Percentiles rank a stretch among this genome's conserved stretches.
Evolutionary conservation across 1,140 invertebrate genomes (phyloP).

Genomic region (Drosophila melanica): DNA sequence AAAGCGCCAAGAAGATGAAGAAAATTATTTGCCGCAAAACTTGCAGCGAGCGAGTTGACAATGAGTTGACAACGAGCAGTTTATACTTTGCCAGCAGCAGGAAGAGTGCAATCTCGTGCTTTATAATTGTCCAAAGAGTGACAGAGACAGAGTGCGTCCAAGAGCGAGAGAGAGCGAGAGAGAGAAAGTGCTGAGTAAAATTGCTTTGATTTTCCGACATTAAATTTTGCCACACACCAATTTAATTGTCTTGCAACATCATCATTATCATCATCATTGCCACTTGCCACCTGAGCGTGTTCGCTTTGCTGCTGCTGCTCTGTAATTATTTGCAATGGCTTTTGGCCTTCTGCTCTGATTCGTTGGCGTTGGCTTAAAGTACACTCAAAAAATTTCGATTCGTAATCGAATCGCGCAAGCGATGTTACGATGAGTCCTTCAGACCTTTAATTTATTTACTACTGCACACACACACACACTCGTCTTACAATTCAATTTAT

Average conservation of each 20-base stretch:
- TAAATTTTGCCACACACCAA: conserved; percentile 55
- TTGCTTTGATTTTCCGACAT: conserved; percentile 74
- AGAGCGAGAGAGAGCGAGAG: not conserved
- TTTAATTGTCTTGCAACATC: conserved; percentile 57
- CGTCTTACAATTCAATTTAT: conserved; percentile 52
- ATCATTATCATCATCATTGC: not conserved
- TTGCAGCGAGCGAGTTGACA: conserved; percentile 44
- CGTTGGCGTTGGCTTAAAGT: conserved; percentile 17
- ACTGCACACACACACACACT: not conserved
- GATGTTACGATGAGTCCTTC: conserved; percentile 19
- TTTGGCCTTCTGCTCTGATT: conserved; percentile 12
- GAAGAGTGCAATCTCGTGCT: conserved; percentile 48
- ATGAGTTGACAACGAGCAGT: conserved; percentile 51
- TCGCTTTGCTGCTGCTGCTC: conserved; percentile 10
- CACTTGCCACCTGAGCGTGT: conserved; percentile 13
- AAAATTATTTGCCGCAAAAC: conserved; percentile 74
- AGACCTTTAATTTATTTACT: conserved; percentile 60
- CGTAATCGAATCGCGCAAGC: conserved; percentile 28
- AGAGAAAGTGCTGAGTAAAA: conserved; percentile 44
- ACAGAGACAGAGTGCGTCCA: not conserved
- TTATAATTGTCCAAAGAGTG: conserved; percentile 18
- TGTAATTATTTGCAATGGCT: conserved; percentile 45
- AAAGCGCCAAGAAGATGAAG: conserved; percentile 30
- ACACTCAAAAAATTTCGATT: conserved; percentile 25
- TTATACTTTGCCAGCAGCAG: conserved; percentile 40